Base-by-base conservation (phyloP, 2,888 invertebrate genomes). In the Heteromyza rotundicornis region DNA sequence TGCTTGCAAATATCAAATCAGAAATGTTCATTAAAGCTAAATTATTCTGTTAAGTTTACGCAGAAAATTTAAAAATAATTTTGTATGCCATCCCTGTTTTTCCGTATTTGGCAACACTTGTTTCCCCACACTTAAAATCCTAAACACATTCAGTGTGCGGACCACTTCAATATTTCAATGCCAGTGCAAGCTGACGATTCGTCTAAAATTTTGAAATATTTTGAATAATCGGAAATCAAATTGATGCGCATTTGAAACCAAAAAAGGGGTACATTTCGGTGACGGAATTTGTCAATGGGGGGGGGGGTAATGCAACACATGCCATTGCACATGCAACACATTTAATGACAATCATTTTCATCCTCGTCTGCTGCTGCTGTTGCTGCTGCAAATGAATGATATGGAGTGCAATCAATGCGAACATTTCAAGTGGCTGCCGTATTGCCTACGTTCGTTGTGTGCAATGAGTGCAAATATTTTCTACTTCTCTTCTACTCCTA, bases 341-440 rank as follows among this genome's bases (percentile, higher is more conserved):
- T 65, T 65, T 65, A 67, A 67, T 67, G 63, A 63, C 63, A 64
- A 65, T 58, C 53, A 52, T 57, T 60, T 57, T 44, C 12, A 24
- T 16, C 57, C 24, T 7, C 49, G 20, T 16, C 36, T 60, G 44
- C 52, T 59, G 57, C 57, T 51, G 59, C 54, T 55, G 32, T 49
- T 36, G 55, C 60, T 65, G 65, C 65, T 65, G 60, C 67, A 67
- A 68, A 68, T 72, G 71, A 69, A 68, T 68, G 70, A 73, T 79
- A 73, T 75, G 72, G 77, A 80, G 77, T 80, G 80, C 76, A 79
- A 79, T 79, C 78, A 76, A 75, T 78, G 78, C 72, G 73, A 76
- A 76, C 73, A 77, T 74, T 70, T 77, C 70, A 69, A 76, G 75
- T 76, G 63, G 24, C 27, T n/a, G n/a, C n/a, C 20, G 27, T 47